Evolutionary conservation across 2,888 invertebrate species (phyloP).

Genomic region (Melanostoma scalare): DNA sequence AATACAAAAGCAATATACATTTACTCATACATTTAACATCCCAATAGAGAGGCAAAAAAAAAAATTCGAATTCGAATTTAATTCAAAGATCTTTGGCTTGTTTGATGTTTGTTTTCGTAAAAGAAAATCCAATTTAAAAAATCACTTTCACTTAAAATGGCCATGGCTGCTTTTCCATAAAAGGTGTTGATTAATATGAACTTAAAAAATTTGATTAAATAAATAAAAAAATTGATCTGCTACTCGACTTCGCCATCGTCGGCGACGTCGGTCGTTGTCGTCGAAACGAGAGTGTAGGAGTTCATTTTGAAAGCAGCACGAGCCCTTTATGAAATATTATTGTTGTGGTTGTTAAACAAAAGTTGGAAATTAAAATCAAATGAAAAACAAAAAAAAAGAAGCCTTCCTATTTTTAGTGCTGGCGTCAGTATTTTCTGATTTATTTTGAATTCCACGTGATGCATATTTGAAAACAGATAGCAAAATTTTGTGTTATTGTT

Average conservation of each 20-base stretch:
- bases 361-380: not conserved
- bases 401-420: slow-evolving; percentile 20
- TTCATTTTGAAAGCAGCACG: slow-evolving; percentile 5
- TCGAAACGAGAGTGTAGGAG: slow-evolving; percentile 7
- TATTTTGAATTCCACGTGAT: not conserved
- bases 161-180: slow-evolving; percentile 10
- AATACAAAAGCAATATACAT: slow-evolving; percentile 17
- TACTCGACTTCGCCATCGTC: not conserved
- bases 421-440: slow-evolving; percentile 29
- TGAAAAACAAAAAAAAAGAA: not conserved
- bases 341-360: slow-evolving; percentile 16
- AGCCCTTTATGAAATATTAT: slow-evolving; percentile 10
- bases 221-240: no score
- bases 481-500: not conserved
- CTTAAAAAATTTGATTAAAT: slow-evolving; percentile 43
- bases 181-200: slow-evolving; percentile 43
- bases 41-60: not conserved
- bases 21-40: no score
- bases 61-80: not conserved
- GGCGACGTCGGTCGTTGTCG: not conserved
- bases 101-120: not conserved
- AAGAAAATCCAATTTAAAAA: slow-evolving; percentile 13
- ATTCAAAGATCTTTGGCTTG: not conserved
- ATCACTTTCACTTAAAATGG: slow-evolving; percentile 41
- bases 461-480: not conserved